A percentile compares a stretch with the other conserved stretches of the same genome.
Conservation (phyloP, 2,797 vertebrate species). For the Myotis daubentonii region DNA sequence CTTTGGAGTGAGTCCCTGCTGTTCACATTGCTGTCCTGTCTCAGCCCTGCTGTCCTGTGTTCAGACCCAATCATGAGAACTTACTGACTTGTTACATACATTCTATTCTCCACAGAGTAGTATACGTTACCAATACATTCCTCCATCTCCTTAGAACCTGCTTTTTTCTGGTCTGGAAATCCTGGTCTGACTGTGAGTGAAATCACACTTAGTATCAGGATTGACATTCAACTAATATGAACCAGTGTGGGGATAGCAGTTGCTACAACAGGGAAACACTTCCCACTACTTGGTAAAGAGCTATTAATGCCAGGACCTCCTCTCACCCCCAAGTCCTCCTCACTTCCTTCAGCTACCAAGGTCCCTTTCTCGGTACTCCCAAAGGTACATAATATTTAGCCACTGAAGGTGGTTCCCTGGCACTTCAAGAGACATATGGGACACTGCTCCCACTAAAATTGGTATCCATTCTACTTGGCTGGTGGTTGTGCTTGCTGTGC, state of each 20-base stretch:
- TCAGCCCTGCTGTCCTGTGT: background rate
- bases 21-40: background rate
- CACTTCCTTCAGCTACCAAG: background rate
- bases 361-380: background rate
- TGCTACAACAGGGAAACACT: background rate
- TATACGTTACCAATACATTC: background rate
- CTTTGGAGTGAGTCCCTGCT: background rate
- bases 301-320: background rate
- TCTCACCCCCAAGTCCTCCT: background rate
- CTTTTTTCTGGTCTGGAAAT: background rate
- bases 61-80: background rate
- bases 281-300: background rate
- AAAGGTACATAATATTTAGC: background rate
- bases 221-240: background rate
- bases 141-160: background rate
- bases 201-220: background rate
- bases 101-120: background rate
- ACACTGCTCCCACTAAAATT: rapidly evolving
- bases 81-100: background rate
- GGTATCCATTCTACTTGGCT: background rate
- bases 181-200: background rate
- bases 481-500: background rate
- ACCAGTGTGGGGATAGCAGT: background rate
- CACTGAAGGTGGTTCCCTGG: background rate
- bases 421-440: background rate